Evolutionary conservation across 53 echinoderm and acorn worm genomes (phyloP).

Genomic region (Astropecten irregularis): DNA sequence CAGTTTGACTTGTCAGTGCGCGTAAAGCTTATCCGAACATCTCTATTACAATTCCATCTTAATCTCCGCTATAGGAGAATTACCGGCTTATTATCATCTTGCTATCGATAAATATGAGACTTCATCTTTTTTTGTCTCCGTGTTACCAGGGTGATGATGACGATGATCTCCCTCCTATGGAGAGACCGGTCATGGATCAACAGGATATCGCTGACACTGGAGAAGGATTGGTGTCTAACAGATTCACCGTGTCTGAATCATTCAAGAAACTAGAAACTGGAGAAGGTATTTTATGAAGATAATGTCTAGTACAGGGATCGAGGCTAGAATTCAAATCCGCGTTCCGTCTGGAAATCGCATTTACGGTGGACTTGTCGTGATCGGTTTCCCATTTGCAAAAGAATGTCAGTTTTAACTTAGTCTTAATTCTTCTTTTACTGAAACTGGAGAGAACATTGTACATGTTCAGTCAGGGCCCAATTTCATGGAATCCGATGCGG

Average conservation of each 20-base stretch:
- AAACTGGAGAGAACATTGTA: too few relatives aligned
- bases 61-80: too few relatives aligned
- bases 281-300: slow-evolving; percentile 57
- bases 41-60: too few relatives aligned
- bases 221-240: slow-evolving; percentile 77
- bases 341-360: background rate
- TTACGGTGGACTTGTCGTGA: background rate
- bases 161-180: slow-evolving; percentile 74
- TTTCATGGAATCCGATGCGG: too few relatives aligned
- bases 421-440: too few relatives aligned
- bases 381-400: background rate
- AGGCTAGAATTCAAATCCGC: background rate
- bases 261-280: slow-evolving; percentile 88
- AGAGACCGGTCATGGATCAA: slow-evolving; percentile 75
- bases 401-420: too few relatives aligned
- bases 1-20: too few relatives aligned
- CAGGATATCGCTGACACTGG: slow-evolving; percentile 73
- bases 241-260: slow-evolving; percentile 86
- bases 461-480: too few relatives aligned
- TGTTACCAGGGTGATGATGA: slow-evolving; percentile 38
- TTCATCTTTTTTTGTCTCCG: background rate
- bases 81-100: too few relatives aligned
- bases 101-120: too few relatives aligned
- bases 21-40: too few relatives aligned
- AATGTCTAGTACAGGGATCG: too few relatives aligned